A percentile compares a stretch with the other conserved stretches of the same genome.
Conservation (phyloP, 2,888 invertebrate genomes). For the Himalopsyche kuldschensis region DNA sequence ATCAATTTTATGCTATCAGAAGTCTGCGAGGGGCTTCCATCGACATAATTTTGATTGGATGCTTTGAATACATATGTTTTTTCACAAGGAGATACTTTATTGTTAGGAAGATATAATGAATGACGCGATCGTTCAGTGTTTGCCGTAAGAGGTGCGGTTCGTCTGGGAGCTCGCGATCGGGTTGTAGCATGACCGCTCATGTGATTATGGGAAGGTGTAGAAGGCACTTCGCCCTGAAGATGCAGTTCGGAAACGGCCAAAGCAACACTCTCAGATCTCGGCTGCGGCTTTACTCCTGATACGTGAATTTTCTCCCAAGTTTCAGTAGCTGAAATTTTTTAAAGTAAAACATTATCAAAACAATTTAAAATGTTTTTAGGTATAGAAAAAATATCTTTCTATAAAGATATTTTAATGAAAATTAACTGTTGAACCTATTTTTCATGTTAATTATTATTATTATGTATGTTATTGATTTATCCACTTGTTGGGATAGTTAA, state of each 20-base stretch:
- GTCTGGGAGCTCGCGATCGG: not conserved
- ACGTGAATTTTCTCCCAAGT: conserved; percentile 74
- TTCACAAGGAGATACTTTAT: conserved; percentile 51
- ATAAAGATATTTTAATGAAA: no score
- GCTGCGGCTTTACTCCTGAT: conserved; percentile 64
- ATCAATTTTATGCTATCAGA: conserved; percentile 33
- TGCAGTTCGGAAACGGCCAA: conserved; percentile 64
- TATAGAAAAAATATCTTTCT: no score
- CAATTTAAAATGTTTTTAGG: no score
- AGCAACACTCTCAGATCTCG: conserved; percentile 70
- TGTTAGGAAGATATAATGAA: conserved; percentile 50
- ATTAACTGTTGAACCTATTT: no score
- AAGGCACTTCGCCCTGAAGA: conserved; percentile 47
- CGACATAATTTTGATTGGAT: conserved; percentile 50
- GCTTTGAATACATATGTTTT: conserved; percentile 53
- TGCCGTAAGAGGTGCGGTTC: not conserved
- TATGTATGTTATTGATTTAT: no score
- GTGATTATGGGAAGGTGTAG: conserved; percentile 38
- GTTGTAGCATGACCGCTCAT: conserved; percentile 41
- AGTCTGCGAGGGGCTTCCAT: conserved; percentile 44
- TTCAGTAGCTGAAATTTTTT: conserved; percentile 62
- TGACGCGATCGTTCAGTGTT: conserved; percentile 45
- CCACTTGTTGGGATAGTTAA: no score
- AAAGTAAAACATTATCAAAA: not conserved
- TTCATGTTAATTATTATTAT: no score